Conservation (phyloP, 2,113 vertebrate genomes). For the Bubo bubo region DNA sequence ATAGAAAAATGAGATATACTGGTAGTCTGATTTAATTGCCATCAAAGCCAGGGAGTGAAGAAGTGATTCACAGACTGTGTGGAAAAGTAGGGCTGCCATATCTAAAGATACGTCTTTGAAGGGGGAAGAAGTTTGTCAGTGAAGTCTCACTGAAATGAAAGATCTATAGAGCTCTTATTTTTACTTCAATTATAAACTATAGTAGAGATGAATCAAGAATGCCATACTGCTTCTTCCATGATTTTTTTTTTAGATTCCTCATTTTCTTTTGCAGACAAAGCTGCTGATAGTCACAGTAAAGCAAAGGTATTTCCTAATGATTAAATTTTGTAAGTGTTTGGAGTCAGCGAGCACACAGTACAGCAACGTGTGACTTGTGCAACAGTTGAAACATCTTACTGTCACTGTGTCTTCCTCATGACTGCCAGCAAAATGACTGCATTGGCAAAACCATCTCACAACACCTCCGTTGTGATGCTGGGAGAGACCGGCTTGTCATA, state of each 20-base stretch:
- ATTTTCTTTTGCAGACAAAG: not conserved
- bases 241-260: not conserved
- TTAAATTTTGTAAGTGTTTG: not conserved
- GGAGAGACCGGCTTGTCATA: not conserved
- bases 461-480: not conserved
- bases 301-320: not conserved
- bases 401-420: not conserved
- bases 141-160: not conserved
- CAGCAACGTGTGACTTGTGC: not conserved
- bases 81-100: not conserved
- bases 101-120: not conserved
- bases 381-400: not conserved
- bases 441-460: not conserved
- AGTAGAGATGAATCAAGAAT: not conserved
- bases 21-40: not conserved
- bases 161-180: not conserved
- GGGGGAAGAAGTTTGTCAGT: not conserved
- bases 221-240: not conserved
- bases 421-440: not conserved
- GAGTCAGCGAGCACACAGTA: not conserved
- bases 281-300: not conserved
- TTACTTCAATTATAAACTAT: not conserved
- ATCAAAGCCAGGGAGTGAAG: not conserved
- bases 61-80: not conserved
- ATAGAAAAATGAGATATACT: not conserved